Evolutionary conservation across 2,113 vertebrate genomes (phyloP).

Genomic region (Acrocephalus kingi): DNA sequence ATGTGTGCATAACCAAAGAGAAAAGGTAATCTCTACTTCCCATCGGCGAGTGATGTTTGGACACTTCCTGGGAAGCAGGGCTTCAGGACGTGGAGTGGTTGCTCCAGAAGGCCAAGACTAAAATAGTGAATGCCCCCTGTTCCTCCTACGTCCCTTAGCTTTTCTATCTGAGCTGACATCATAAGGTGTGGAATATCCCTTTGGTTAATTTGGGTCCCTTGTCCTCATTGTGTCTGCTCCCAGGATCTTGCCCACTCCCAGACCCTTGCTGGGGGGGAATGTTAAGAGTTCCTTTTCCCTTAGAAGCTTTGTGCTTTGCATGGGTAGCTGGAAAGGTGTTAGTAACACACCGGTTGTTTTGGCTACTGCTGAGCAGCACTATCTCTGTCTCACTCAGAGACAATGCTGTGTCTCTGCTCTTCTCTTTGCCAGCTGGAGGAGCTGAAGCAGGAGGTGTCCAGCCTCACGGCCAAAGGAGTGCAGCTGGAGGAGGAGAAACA

Average conservation of each 20-base stretch:
- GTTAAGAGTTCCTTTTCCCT: neutral
- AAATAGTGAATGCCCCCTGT: neutral
- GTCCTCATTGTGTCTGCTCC: neutral
- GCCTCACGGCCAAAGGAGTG: constrained; percentile 43
- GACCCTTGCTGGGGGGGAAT: neutral
- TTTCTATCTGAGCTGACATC: neutral
- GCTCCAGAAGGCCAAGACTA: too few relatives aligned
- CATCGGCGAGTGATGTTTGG: neutral
- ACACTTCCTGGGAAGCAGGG: neutral
- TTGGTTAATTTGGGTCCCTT: neutral
- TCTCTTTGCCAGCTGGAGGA: constrained; percentile 74
- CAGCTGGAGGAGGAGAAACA: constrained; percentile 74
- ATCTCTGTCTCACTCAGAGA: neutral
- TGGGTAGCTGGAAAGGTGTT: neutral
- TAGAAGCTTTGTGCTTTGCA: neutral
- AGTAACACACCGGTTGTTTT: neutral
- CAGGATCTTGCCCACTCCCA: neutral
- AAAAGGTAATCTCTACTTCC: neutral
- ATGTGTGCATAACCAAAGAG: neutral
- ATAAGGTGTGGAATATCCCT: neutral
- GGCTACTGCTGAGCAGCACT: neutral
- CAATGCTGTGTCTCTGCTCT: neutral
- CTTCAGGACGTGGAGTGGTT: rapidly evolving
- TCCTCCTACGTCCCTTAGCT: neutral
- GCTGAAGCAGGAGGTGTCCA: constrained; percentile 78